Evolutionary conservation across 1,140 invertebrate genomes (phyloP).

Genomic region (Diorhabda carinulata): DNA sequence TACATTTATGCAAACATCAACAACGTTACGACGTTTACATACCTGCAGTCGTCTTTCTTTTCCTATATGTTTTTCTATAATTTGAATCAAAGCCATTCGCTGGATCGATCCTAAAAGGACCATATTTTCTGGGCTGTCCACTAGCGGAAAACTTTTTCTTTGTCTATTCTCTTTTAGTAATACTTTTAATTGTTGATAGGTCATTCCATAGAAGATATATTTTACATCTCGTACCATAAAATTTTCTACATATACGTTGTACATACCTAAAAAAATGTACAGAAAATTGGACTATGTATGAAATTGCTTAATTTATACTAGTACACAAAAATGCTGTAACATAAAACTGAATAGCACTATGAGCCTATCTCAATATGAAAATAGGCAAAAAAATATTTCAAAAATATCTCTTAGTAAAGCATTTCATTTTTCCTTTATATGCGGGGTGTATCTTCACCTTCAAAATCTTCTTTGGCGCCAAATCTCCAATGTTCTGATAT

Average conservation of each 20-base stretch:
- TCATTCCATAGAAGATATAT: conserved; percentile 88
- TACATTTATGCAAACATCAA: neutral
- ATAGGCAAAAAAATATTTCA: too few relatives aligned
- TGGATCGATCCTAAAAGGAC: conserved; percentile 91
- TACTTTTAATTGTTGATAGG: conserved; percentile 80
- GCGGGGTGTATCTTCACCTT: too few relatives aligned
- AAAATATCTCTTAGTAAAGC: too few relatives aligned
- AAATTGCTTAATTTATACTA: too few relatives aligned
- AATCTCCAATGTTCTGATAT: too few relatives aligned
- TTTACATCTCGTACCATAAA: conserved; percentile 92
- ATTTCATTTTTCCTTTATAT: too few relatives aligned
- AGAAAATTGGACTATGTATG: too few relatives aligned
- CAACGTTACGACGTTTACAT: neutral
- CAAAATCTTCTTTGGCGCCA: too few relatives aligned
- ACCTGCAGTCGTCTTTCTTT: conserved; percentile 71
- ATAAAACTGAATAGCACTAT: too few relatives aligned
- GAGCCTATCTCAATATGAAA: too few relatives aligned
- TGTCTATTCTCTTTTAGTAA: conserved; percentile 65
- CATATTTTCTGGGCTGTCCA: conserved; percentile 88
- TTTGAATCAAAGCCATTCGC: conserved; percentile 80
- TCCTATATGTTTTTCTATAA: conserved; percentile 84
- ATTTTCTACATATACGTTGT: conserved; percentile 91
- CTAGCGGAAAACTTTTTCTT: conserved; percentile 81
- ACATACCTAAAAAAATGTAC: conserved; percentile 56
- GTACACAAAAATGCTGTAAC: too few relatives aligned